phyloP scores from a whole-genome alignment of 2,113 vertebrate genomes.

The Carassius carassius region DNA sequence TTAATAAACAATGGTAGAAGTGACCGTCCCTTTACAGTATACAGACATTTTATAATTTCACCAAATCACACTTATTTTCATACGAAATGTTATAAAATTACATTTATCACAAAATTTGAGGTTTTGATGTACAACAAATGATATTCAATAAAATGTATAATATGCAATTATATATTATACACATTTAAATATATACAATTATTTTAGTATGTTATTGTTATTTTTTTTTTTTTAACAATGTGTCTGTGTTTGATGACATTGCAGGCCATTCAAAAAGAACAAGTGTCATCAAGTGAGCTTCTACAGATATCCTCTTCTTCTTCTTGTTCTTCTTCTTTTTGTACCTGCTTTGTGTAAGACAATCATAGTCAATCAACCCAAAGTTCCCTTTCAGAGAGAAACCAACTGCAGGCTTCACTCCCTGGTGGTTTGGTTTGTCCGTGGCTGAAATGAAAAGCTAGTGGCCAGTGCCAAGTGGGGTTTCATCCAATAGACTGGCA shows the following conservation, averaged over 20 bases:
- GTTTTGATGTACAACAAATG: neutral
- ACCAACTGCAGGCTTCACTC: conserved; percentile 38
- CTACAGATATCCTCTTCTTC: neutral
- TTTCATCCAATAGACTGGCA: conserved; percentile 58
- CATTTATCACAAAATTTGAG: neutral
- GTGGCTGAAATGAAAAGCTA: conserved; percentile 54
- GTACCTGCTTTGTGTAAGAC: neutral
- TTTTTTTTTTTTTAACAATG: too few species aligned
- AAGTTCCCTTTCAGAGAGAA: conserved; percentile 14
- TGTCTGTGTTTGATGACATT: too few species aligned
- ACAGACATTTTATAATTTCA: neutral
- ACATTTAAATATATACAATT: too few species aligned
- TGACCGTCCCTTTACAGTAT: neutral
- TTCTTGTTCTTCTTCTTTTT: neutral
- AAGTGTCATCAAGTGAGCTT: neutral
- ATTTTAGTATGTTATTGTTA: too few species aligned
- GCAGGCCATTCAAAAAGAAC: neutral
- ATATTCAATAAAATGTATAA: neutral
- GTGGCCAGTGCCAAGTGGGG: conserved; percentile 59
- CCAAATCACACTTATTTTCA: neutral
- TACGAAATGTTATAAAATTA: neutral
- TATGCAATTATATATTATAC: neutral
- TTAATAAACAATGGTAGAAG: neutral
- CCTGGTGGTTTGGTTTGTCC: conserved; percentile 42
- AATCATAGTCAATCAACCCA: conserved; percentile 7